Conservation (phyloP, 2,797 vertebrate genomes). For the Girardinus metallicus region DNA sequence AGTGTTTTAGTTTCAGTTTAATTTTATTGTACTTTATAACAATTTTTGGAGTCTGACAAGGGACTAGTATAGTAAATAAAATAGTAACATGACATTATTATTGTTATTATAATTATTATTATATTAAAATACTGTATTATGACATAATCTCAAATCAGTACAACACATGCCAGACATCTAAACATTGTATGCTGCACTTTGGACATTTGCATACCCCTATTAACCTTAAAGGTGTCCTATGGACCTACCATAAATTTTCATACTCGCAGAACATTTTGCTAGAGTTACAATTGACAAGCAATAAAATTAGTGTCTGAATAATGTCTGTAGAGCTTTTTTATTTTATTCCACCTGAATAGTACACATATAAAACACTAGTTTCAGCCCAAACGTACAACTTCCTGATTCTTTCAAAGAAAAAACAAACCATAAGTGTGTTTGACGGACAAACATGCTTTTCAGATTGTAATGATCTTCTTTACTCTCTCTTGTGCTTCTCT, state of each 20-base stretch:
- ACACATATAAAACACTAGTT: constrained; percentile 20
- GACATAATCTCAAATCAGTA: background rate
- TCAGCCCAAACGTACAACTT: constrained; percentile 15
- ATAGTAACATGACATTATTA: no score
- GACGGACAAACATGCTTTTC: constrained; percentile 21
- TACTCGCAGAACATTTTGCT: constrained; percentile 65
- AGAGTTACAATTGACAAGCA: constrained; percentile 57
- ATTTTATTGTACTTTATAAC: no score
- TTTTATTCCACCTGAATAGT: constrained; percentile 4
- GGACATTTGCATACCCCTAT: constrained; percentile 5
- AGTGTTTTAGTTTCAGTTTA: no score
- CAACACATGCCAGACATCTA: constrained; percentile 26
- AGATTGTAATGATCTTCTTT: constrained; percentile 46
- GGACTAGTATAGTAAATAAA: no score
- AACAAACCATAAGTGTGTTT: background rate
- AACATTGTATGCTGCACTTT: constrained; percentile 1
- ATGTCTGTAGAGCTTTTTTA: constrained; percentile 30
- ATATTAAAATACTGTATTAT: background rate
- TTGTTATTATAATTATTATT: no score
- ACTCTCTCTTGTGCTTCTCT: constrained; percentile 42
- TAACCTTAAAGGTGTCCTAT: constrained; percentile 43
- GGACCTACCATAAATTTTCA: constrained; percentile 67
- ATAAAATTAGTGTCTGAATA: constrained; percentile 52
- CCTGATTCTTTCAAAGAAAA: constrained; percentile 29
- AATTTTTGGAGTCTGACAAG: no score